Evolutionary conservation across 2,113 vertebrate species (phyloP).

Genomic region (Pollachius pollachius): DNA sequence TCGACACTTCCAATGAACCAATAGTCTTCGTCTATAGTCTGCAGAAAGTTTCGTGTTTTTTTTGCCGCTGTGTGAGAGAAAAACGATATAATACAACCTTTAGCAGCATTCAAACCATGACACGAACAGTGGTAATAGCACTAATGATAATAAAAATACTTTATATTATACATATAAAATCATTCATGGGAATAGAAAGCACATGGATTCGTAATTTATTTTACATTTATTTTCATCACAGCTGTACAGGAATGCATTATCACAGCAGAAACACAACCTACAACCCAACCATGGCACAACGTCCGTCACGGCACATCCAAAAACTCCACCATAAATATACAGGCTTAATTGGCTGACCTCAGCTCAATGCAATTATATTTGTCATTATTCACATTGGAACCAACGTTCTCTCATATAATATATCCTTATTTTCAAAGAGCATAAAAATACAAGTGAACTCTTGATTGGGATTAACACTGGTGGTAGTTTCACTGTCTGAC

Average conservation of each 20-base stretch:
- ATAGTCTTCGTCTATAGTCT: neutral
- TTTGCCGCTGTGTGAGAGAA: neutral
- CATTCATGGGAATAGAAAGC: neutral
- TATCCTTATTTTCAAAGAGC: slow-evolving; percentile 68
- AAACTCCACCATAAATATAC: slow-evolving; percentile 58
- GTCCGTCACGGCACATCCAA: slow-evolving; percentile 65
- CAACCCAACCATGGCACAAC: slow-evolving; percentile 62
- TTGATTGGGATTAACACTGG: slow-evolving; percentile 57
- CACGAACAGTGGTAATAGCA: neutral
- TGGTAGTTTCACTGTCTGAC: slow-evolving; percentile 46
- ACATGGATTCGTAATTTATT: slow-evolving; percentile 20
- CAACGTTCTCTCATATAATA: slow-evolving; percentile 61
- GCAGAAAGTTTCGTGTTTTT: neutral
- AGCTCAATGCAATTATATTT: slow-evolving; percentile 38
- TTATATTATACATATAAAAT: too few relatives aligned
- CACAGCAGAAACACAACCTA: slow-evolving; percentile 69
- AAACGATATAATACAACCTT: neutral
- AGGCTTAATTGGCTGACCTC: slow-evolving; percentile 56
- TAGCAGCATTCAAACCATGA: neutral
- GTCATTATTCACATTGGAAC: slow-evolving; percentile 60
- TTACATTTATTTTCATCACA: slow-evolving; percentile 71
- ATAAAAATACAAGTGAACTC: slow-evolving; percentile 70
- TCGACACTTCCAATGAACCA: neutral
- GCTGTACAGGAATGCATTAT: slow-evolving; percentile 70
- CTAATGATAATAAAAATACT: neutral